Conservation (phyloP, 2,888 invertebrate species). For the Sinhomidia bicolor region DNA sequence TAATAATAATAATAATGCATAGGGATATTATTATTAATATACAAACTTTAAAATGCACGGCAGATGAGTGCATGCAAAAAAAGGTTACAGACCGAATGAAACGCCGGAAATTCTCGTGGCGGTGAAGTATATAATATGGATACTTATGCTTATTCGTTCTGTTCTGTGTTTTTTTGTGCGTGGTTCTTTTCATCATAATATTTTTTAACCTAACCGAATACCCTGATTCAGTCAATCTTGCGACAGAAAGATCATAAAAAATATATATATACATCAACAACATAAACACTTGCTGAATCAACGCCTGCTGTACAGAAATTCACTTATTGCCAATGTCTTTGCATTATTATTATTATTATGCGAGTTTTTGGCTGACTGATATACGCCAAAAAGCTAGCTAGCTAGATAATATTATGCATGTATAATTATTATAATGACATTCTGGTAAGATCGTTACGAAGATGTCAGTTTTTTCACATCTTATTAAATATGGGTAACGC, state of each 20-base stretch:
- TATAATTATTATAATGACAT: background rate
- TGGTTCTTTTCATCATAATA: constrained; percentile 51
- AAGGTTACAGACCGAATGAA: background rate
- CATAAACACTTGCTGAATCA: constrained; percentile 58
- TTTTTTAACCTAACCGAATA: constrained; percentile 52
- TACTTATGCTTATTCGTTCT: no score
- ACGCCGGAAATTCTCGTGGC: constrained; percentile 39
- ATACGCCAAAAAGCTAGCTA: background rate
- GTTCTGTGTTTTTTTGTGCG: background rate
- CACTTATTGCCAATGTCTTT: background rate
- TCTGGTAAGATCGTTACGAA: background rate
- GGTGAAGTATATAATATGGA: no score
- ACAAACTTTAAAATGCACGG: background rate
- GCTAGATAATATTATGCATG: background rate
- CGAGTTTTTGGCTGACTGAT: constrained; percentile 23
- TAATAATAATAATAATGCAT: background rate
- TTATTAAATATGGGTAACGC: constrained; percentile 31
- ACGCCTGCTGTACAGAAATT: background rate
- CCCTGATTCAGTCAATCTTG: constrained; percentile 65
- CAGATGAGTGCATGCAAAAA: background rate
- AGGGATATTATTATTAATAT: background rate
- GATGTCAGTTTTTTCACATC: constrained; percentile 31
- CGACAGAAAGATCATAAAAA: constrained; percentile 23
- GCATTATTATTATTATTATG: constrained; percentile 13
- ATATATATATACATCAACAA: no score